Percentiles rank a stretch among this genome's conserved stretches.
Conservation (phyloP, 1,140 invertebrate species). For the Grapholita molesta region DNA sequence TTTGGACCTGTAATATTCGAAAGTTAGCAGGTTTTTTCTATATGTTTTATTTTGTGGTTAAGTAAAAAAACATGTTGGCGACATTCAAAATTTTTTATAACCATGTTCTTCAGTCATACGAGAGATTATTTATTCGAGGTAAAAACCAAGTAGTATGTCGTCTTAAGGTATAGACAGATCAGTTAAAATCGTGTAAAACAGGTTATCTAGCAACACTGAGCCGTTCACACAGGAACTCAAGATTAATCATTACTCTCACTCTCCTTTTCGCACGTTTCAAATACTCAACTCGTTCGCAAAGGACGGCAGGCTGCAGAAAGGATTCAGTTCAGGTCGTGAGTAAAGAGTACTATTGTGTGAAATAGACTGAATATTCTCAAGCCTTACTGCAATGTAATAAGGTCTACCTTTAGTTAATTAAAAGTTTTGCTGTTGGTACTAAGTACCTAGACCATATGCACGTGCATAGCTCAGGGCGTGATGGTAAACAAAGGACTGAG, state of each 20-base stretch:
- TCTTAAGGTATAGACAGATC: too few species aligned
- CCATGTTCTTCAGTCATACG: too few species aligned
- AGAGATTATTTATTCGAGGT: background rate
- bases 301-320: slow-evolving; percentile 2
- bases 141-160: background rate
- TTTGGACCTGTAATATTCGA: too few species aligned
- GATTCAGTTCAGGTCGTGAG: background rate
- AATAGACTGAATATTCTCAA: too few species aligned
- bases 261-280: background rate
- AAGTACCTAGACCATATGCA: slow-evolving; percentile 8
- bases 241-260: background rate
- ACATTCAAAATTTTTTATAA: too few species aligned
- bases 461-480: slow-evolving; percentile 8
- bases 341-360: too few species aligned
- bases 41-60: too few species aligned
- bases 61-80: too few species aligned
- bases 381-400: too few species aligned
- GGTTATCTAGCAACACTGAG: background rate
- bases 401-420: too few species aligned
- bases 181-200: background rate
- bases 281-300: background rate
- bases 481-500: slow-evolving; percentile 9
- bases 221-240: background rate
- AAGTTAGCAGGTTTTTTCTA: too few species aligned
- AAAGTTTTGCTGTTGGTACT: too few species aligned